These are phyloP conservation scores for Diloba caeruleocephala DNA, from an alignment of 2,888 invertebrate species.

Conservation along the genomic window DNA sequence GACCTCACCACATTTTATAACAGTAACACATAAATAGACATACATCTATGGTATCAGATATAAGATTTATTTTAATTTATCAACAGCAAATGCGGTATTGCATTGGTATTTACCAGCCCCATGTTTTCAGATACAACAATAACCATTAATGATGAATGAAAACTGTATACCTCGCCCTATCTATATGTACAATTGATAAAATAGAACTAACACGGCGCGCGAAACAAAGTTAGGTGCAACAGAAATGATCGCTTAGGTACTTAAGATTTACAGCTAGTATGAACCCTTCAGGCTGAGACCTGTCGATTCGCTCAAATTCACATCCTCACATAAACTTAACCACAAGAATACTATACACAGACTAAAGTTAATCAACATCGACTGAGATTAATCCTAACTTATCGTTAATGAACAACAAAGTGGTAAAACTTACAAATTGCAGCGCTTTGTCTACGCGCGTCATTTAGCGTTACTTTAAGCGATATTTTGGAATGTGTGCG, in stretches of 20 bases:
- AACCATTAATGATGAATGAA: constrained; percentile 77
- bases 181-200: constrained; percentile 86
- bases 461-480: constrained; percentile 76
- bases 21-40: constrained; percentile 78
- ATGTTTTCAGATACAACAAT: constrained; percentile 80
- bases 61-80: constrained; percentile 66
- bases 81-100: constrained; percentile 77
- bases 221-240: constrained; percentile 84
- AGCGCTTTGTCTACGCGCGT: constrained; percentile 77
- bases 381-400: constrained; percentile 88
- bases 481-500: constrained; percentile 87
- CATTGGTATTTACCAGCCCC: constrained; percentile 77
- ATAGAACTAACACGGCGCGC: constrained; percentile 84
- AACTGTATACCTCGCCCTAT: constrained; percentile 83
- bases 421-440: constrained; percentile 85
- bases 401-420: constrained; percentile 88
- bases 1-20: constrained; percentile 65
- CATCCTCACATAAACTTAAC: constrained; percentile 82
- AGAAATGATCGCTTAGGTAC: constrained; percentile 82
- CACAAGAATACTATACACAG: constrained; percentile 86
- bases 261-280: constrained; percentile 81
- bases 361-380: constrained; percentile 85
- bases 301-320: constrained; percentile 87
- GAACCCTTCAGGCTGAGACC: constrained; percentile 81
- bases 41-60: constrained; percentile 76